Base-by-base conservation (phyloP, 2,888 invertebrate genomes). In the Dusona sp. region DNA sequence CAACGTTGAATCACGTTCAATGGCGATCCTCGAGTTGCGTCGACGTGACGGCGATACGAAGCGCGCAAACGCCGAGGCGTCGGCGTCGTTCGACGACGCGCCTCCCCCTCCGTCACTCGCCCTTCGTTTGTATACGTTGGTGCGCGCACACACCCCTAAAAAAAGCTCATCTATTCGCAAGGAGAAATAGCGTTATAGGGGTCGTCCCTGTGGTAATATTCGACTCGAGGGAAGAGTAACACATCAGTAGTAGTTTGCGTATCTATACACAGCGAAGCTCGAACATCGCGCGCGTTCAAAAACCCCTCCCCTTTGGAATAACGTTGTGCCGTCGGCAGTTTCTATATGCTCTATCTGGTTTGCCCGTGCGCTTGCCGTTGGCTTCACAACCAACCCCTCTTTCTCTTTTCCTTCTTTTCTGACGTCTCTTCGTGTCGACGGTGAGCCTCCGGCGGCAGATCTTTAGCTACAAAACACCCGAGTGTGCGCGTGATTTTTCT, bases 31-130 rank as follows among this genome's bases (percentile, higher is more conserved):
- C 36, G 57, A 25, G 45, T 67, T 74, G 81, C 81, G 81, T 73
- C 51, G 64, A 42, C 54, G 51, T 29, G 38, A 61, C n/a, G 65
- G 36, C 11, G 29, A 45, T 22, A 38, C 25, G 42, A 75, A 86
- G 38, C 78, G 86, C 86, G 86, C 86, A 86, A 86, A 86, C 86
- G 81, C 86, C 67, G 80, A 83, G 87, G 89, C 90, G 91, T 91
- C 91, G 90, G 91, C 90, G 91, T 90, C 90, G 86, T 84, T 84
- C 85, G 84, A 82, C 86, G 87, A 87, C 77, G 75, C 73, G 57
- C 68, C 74, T 83, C 85, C 84, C 87, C 77, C 51, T 79, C 65
- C 85, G 84, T 80, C 83, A 80, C 85, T 79, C 79, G 82, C 79
- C 79, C 74, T 79, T 86, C 48, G 22, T 81, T 2, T 11, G 19